Evolutionary conservation across 2,888 invertebrate species (phyloP).

Genomic region (Nebria brevicollis): DNA sequence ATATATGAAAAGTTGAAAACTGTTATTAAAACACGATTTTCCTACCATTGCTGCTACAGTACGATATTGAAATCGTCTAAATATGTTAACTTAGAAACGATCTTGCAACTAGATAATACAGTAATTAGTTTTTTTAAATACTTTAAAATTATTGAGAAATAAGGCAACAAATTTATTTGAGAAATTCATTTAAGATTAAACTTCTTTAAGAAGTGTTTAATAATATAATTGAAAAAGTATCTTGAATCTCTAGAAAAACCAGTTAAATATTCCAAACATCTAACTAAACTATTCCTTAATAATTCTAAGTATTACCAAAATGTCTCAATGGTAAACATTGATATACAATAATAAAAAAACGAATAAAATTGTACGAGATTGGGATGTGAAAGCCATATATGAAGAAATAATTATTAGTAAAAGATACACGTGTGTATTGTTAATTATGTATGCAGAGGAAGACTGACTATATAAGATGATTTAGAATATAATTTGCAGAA

Average conservation of each 20-base stretch:
- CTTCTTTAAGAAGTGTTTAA: too few species aligned
- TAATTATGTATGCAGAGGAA: conserved; percentile 30
- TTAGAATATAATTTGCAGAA: conserved; percentile 51
- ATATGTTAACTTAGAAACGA: too few species aligned
- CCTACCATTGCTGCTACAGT: too few species aligned
- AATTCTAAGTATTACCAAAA: conserved; percentile 5
- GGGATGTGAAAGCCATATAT: neutral
- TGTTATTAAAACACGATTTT: neutral
- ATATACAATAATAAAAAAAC: conserved; percentile 3
- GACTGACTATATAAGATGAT: conserved; percentile 46
- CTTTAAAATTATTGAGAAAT: too few species aligned
- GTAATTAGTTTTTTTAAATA: neutral
- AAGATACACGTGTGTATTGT: conserved; percentile 20
- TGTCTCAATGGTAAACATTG: conserved; percentile 1
- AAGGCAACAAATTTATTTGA: too few species aligned
- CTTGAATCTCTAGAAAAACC: neutral
- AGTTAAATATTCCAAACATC: neutral
- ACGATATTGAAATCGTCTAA: neutral
- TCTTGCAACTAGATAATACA: neutral
- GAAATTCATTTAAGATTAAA: too few species aligned
- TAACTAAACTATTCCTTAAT: neutral
- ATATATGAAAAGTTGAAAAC: neutral
- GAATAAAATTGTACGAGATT: neutral
- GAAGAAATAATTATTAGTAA: neutral
- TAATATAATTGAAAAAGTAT: too few species aligned